These are phyloP conservation scores for Aspiorhynchus laticeps DNA, from an alignment of 2,113 vertebrate species.

Conservation along the genomic window DNA sequence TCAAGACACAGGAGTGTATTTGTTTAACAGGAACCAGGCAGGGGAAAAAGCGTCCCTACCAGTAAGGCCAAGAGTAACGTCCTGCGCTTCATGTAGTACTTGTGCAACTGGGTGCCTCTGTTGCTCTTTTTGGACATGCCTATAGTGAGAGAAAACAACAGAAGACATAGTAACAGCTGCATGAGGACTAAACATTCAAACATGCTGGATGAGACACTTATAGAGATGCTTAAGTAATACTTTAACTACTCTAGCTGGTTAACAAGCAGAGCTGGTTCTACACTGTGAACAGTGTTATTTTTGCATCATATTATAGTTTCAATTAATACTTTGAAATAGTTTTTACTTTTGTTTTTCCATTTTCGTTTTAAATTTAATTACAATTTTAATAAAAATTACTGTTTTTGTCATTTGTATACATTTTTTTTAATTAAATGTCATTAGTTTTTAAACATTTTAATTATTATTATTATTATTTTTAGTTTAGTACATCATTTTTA, in stretches of 20 bases:
- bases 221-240: neutral
- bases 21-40: neutral
- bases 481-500: too few relatives aligned
- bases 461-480: too few relatives aligned
- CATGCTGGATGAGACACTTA: neutral
- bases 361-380: neutral
- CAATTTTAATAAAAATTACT: neutral
- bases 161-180: neutral
- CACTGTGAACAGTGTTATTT: neutral
- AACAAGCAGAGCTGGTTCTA: neutral
- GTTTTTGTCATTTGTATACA: neutral
- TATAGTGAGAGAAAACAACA: slow-evolving; percentile 58
- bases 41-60: slow-evolving; percentile 71
- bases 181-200: neutral
- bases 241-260: neutral
- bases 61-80: slow-evolving; percentile 89
- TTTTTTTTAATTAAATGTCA: too few relatives aligned
- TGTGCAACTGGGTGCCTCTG: slow-evolving; percentile 94
- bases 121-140: slow-evolving; percentile 97
- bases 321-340: too few relatives aligned
- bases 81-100: slow-evolving; percentile 98
- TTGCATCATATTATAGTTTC: neutral
- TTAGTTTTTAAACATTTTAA: too few relatives aligned
- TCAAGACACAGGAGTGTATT: neutral
- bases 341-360: neutral